These are phyloP conservation scores for Melanchra persicariae DNA, from an alignment of 2,888 invertebrate genomes.

Conservation along the genomic window DNA sequence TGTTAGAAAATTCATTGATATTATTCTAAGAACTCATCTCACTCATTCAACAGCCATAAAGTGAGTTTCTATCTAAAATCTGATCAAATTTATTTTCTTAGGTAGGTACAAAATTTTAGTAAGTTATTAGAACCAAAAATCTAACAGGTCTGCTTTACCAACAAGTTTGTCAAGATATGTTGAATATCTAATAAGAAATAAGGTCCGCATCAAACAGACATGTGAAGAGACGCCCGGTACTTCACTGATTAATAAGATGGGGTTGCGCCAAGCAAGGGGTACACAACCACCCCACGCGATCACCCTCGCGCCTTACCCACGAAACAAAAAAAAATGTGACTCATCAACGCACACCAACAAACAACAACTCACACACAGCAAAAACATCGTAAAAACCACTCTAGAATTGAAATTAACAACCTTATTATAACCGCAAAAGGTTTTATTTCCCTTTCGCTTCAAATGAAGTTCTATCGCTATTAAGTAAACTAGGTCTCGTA, in stretches of 20 bases:
- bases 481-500: constrained; percentile 86
- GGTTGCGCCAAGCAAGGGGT: constrained; percentile 89
- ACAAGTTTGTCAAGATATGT: constrained; percentile 57
- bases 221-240: constrained; percentile 90
- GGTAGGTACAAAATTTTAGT: too few relatives aligned
- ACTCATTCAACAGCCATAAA: not conserved
- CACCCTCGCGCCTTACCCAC: constrained; percentile 90
- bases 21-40: not conserved
- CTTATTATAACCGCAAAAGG: constrained; percentile 82
- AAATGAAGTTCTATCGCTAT: constrained; percentile 77
- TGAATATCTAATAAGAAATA: constrained; percentile 85
- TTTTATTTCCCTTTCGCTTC: constrained; percentile 66
- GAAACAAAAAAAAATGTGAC: constrained; percentile 91
- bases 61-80: not conserved
- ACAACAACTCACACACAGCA: constrained; percentile 80
- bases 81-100: not conserved
- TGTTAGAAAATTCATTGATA: not conserved
- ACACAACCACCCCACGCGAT: constrained; percentile 85
- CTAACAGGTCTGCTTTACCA: constrained; percentile 34
- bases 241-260: constrained; percentile 91
- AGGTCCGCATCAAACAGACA: constrained; percentile 85
- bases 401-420: constrained; percentile 80
- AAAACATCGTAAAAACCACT: constrained; percentile 75
- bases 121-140: constrained; percentile 4
- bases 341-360: constrained; percentile 90